Base-by-base conservation (phyloP, 2,113 vertebrate species). In the Todiramphus saurophagus region DNA sequence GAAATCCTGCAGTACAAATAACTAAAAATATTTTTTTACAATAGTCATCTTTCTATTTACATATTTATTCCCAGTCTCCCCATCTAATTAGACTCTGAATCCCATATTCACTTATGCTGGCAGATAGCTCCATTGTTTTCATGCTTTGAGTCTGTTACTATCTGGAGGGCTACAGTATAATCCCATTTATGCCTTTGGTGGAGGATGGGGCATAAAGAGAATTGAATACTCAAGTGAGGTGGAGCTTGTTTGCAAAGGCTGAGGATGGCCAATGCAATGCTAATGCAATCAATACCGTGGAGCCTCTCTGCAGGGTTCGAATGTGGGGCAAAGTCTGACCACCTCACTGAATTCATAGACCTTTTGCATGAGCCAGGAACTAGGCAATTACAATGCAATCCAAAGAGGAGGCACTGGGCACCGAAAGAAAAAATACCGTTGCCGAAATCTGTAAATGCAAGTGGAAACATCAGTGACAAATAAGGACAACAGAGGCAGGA, bases 31-130 rank as follows among this genome's bases (percentile, higher is more conserved):
- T 33, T 73, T 74, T 74, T 91, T 93, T 84, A 82, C 93, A 96
- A 73, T 67, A 85, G 82, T 50, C 13, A 5, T 76, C 67, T 77
- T 80, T 78, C 8, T 95, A 93, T 95, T 96, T 96, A 95, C 87
- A 77, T 91, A 96, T 94, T 94, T 96, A 81, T 55, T 96, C 94
- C 74, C 95, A 91, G 81, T 30, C 56, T 96, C 91, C 95, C 93
- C 68, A 76, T 85, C 91, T 96, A 96, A 97, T 96, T 95, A 96
- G 89, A 68, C 63, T 91, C n/a, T 4, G 72, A 94, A 78, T 95
- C 74, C 81, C 55, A 46, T 2, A 53, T 53, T 83, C 66, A 16
- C 62, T 93, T 75, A 2, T 3, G 30, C 63, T 93, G 91, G 48
- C 94, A 92, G 73, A 87, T 25, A 92, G 43, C 77, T 93, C 77